Percentiles rank a stretch among this genome's conserved stretches.
These are phyloP conservation scores for Enteromius radiatus DNA, from an alignment of 2,797 vertebrate species.

Conservation along the genomic window DNA sequence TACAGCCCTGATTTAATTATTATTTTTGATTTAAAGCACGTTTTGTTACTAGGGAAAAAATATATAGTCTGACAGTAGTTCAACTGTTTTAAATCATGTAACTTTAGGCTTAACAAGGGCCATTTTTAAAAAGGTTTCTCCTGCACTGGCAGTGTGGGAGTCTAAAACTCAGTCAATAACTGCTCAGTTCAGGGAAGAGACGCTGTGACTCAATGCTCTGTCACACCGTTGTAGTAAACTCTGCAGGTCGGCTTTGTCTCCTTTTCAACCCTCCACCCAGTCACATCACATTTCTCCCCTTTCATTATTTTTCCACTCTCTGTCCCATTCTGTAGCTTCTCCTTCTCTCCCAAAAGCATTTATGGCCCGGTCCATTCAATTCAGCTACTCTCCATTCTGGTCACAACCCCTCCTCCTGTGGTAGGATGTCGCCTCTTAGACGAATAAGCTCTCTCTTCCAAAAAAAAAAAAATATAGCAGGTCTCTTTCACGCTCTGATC, in stretches of 20 bases:
- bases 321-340: slow-evolving; percentile 13
- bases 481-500: slow-evolving; percentile 56
- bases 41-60: too few species aligned
- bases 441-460: slow-evolving; percentile 75
- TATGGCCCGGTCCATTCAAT: slow-evolving; percentile 64
- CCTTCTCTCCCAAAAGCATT: slow-evolving; percentile 60
- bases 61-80: neutral
- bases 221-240: slow-evolving; percentile 22
- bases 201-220: slow-evolving; percentile 32
- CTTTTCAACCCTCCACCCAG: slow-evolving; percentile 19
- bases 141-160: neutral
- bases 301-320: slow-evolving; percentile 24
- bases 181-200: slow-evolving; percentile 17
- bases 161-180: slow-evolving; percentile 30
- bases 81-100: neutral
- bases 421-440: slow-evolving; percentile 72
- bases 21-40: neutral
- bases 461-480: slow-evolving; percentile 56
- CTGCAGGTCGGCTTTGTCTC: slow-evolving; percentile 52
- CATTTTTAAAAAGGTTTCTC: neutral
- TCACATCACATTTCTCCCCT: slow-evolving; percentile 18
- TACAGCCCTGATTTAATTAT: neutral
- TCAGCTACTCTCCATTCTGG: slow-evolving; percentile 74
- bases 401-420: slow-evolving; percentile 68
- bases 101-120: neutral